A percentile compares a stretch with the other conserved stretches of the same genome.
Evolutionary conservation across 2,888 invertebrate genomes (phyloP).

Genomic region (Holacanthella duospinosa): DNA sequence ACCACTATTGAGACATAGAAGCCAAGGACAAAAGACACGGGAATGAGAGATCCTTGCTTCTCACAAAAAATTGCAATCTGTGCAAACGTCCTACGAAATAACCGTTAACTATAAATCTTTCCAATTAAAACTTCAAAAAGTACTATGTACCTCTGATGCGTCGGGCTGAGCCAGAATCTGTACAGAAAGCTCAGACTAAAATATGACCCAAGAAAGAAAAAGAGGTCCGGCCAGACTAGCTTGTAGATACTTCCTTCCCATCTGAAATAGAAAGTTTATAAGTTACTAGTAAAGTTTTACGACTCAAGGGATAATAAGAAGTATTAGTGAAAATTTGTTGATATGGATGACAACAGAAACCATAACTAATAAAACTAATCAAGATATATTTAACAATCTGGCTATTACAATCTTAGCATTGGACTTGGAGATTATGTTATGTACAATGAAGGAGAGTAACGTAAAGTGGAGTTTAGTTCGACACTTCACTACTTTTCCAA

Average conservation of each 20-base stretch:
- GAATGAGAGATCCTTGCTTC: conserved; percentile 75
- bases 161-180: conserved; percentile 55
- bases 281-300: no score
- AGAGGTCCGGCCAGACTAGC: conserved; percentile 78
- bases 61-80: conserved; percentile 72
- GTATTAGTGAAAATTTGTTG: no score
- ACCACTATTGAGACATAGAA: conserved; percentile 89
- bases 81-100: conserved; percentile 59
- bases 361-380: no score
- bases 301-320: no score
- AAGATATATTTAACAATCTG: no score
- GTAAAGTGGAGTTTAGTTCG: no score
- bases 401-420: no score
- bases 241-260: conserved; percentile 94
- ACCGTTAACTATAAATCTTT: not conserved
- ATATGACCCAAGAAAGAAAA: conserved; percentile 66
- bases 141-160: conserved; percentile 56
- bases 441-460: no score
- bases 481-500: no score
- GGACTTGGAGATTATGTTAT: no score
- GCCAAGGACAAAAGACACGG: conserved; percentile 83
- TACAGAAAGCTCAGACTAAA: conserved; percentile 68
- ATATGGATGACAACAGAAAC: no score
- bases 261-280: conserved; percentile 51
- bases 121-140: not conserved